These are phyloP conservation scores for Drosophila trapezifrons DNA, from an alignment of 1,140 invertebrate genomes.

Conservation along the genomic window DNA sequence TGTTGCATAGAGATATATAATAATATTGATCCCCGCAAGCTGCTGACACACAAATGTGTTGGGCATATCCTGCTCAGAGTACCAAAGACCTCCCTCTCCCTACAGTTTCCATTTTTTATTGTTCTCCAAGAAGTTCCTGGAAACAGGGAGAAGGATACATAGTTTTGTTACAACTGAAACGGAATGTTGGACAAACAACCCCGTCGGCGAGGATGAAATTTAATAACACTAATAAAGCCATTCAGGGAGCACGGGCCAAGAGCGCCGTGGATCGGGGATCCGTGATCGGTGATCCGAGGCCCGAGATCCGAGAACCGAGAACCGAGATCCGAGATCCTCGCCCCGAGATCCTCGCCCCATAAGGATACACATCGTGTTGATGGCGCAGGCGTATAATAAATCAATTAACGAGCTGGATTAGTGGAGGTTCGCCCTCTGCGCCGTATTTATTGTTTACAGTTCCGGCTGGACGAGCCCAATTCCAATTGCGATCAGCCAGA, in stretches of 20 bases:
- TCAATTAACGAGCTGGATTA: slow-evolving; percentile 72
- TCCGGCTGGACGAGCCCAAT: slow-evolving; percentile 72
- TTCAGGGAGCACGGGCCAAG: slow-evolving; percentile 41
- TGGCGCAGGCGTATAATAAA: slow-evolving; percentile 79
- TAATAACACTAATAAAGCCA: slow-evolving; percentile 78
- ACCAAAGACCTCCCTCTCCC: not conserved
- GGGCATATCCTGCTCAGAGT: slow-evolving; percentile 41
- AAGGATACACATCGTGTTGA: slow-evolving; percentile 25
- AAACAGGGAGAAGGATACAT: slow-evolving; percentile 25
- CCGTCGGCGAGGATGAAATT: slow-evolving; percentile 60
- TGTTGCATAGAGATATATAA: too few species aligned
- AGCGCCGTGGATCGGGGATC: slow-evolving; percentile 2
- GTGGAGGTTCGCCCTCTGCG: slow-evolving; percentile 35
- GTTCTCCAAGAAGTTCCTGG: slow-evolving; percentile 23
- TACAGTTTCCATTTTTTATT: slow-evolving; percentile 22
- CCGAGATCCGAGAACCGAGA: slow-evolving; percentile 6
- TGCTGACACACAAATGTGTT: slow-evolving; percentile 22
- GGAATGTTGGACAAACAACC: slow-evolving; percentile 54
- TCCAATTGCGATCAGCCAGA: slow-evolving; percentile 44
- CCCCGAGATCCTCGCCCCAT: slow-evolving; percentile 14
- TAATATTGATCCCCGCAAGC: slow-evolving; percentile 6
- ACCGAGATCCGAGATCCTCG: slow-evolving; percentile 12
- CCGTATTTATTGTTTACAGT: slow-evolving; percentile 80
- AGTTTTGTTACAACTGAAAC: slow-evolving; percentile 55
- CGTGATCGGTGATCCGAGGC: slow-evolving; percentile 10